Evolutionary conservation across 2,888 invertebrate species (phyloP).

Genomic region (Hartigia nigra): DNA sequence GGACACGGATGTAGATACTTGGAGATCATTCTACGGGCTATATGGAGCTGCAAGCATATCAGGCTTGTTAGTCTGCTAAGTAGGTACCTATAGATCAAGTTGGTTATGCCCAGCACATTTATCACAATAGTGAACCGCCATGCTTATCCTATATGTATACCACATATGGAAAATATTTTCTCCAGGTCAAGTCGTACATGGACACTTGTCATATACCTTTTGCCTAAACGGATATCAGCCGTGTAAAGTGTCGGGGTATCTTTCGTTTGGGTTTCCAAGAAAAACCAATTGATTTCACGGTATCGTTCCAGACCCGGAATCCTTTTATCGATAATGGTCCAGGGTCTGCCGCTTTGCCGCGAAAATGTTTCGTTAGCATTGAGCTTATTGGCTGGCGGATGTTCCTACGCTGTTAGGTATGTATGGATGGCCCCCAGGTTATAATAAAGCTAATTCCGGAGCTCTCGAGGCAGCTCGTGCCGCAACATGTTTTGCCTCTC

Average conservation of each 20-base stretch:
- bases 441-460: conserved; percentile 65
- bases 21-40: background rate
- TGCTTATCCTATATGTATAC: background rate
- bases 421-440: conserved; percentile 63
- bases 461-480: conserved; percentile 63
- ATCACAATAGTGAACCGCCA: background rate
- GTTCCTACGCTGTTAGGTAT: conserved; percentile 56
- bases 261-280: background rate
- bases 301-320: background rate
- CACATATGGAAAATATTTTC: background rate
- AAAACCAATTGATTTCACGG: background rate
- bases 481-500: conserved; percentile 63
- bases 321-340: conserved; percentile 34
- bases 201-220: background rate
- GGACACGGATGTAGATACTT: background rate
- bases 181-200: background rate
- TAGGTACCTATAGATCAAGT: background rate
- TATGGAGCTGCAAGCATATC: background rate
- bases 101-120: background rate
- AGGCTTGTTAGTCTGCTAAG: background rate
- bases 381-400: conserved; percentile 54
- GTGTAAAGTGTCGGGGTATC: background rate
- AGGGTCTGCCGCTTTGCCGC: conserved; percentile 36
- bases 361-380: conserved; percentile 61
- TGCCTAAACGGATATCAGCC: background rate